These are phyloP conservation scores for Aleadryas rufinucha DNA, from an alignment of 2,113 vertebrate species.

Conservation along the genomic window DNA sequence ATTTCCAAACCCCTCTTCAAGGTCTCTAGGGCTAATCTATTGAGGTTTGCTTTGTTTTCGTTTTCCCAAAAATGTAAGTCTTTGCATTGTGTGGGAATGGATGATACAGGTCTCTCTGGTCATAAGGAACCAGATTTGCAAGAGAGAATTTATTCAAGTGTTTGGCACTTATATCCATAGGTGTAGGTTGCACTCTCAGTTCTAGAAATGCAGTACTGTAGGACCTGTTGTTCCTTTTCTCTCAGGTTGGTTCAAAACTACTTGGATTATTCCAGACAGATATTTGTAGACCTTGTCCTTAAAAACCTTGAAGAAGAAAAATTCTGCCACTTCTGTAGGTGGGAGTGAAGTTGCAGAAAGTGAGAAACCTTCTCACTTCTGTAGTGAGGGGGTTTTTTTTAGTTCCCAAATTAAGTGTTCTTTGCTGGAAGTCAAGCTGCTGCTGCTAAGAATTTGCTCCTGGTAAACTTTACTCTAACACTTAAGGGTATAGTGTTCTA, in stretches of 20 bases:
- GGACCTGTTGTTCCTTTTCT: not conserved
- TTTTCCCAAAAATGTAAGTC: not conserved
- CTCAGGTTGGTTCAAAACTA: not conserved
- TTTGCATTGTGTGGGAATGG: not conserved
- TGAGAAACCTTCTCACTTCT: constrained; percentile 33
- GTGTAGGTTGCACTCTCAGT: not conserved
- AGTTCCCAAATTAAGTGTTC: constrained; percentile 7
- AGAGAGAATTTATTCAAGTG: not conserved
- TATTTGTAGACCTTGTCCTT: constrained; percentile 33
- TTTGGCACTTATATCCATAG: not conserved
- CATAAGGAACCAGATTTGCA: not conserved
- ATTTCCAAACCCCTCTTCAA: not conserved
- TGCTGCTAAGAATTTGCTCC: not conserved
- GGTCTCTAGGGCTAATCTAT: not conserved
- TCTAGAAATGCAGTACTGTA: not conserved
- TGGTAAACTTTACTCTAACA: not conserved
- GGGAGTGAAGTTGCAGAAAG: constrained; percentile 25
- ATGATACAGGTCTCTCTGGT: not conserved
- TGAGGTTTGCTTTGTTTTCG: not conserved
- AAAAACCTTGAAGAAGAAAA: constrained; percentile 1
- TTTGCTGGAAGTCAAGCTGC: not conserved
- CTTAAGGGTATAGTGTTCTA: not conserved
- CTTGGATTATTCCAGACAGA: not conserved
- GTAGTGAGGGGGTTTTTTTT: not conserved
- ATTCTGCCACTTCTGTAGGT: not conserved